These are phyloP conservation scores for Holacanthus passer DNA, from an alignment of 2,113 vertebrate species.

Conservation along the genomic window DNA sequence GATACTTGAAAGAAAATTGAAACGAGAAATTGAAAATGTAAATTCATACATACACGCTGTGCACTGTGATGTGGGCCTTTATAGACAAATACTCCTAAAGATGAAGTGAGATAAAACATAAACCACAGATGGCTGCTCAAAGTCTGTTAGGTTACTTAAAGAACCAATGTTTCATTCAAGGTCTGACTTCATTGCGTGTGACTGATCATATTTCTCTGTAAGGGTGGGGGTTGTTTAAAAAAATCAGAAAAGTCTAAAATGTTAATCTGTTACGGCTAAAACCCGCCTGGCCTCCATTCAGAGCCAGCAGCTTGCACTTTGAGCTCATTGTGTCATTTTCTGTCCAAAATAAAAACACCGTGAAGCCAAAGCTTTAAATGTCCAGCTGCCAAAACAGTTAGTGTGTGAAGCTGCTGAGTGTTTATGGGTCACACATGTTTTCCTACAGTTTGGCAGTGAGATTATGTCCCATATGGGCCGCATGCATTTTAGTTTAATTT, in stretches of 20 bases:
- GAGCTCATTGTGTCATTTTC: conserved; percentile 49
- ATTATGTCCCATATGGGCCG: conserved; percentile 44
- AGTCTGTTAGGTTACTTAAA: too few relatives aligned
- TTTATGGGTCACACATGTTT: conserved; percentile 37
- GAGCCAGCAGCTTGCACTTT: conserved; percentile 56
- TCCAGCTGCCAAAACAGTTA: conserved; percentile 30
- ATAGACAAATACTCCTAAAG: too few relatives aligned
- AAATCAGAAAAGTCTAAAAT: conserved; percentile 34
- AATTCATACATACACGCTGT: too few relatives aligned
- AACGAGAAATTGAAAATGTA: too few relatives aligned
- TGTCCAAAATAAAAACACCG: conserved; percentile 44
- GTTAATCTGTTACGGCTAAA: conserved; percentile 52
- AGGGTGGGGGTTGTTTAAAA: neutral
- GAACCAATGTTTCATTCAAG: neutral
- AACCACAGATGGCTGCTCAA: too few relatives aligned
- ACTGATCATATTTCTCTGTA: neutral
- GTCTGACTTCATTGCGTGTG: neutral
- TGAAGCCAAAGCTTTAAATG: conserved; percentile 52
- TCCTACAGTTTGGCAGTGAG: conserved; percentile 15
- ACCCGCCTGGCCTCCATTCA: conserved; percentile 30
- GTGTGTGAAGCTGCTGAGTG: conserved; percentile 33
- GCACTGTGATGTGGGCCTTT: too few relatives aligned
- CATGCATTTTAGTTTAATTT: conserved; percentile 55
- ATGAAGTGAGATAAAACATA: too few relatives aligned
- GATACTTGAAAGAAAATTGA: too few relatives aligned